Evolutionary conservation across 2,113 vertebrate genomes (phyloP).

Genomic region (Tetraodon nigroviridis): DNA sequence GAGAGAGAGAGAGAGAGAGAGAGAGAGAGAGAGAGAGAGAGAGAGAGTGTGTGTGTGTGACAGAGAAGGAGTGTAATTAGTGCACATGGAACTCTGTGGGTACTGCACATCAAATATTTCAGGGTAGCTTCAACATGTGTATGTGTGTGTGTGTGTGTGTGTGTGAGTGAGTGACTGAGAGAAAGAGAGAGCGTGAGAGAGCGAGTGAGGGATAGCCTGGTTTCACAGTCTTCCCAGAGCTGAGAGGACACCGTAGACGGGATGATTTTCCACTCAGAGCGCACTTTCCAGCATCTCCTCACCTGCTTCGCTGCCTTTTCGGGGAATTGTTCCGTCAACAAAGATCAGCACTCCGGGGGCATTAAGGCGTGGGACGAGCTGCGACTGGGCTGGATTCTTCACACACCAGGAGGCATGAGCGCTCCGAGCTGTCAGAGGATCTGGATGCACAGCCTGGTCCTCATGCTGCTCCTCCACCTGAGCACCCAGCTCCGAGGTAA

Average conservation of each 20-base stretch:
- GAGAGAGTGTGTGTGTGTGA: too few relatives aligned
- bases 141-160: not conserved
- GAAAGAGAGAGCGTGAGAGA: not conserved
- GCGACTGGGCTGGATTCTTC: too few relatives aligned
- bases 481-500: not conserved
- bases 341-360: too few relatives aligned
- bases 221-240: not conserved
- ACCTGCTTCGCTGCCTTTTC: not conserved
- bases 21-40: too few relatives aligned
- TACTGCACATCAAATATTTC: too few relatives aligned
- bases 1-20: too few relatives aligned
- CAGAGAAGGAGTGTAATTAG: too few relatives aligned
- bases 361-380: too few relatives aligned
- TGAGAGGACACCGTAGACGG: not conserved
- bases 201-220: not conserved
- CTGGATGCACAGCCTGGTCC: not conserved
- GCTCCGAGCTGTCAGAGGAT: not conserved
- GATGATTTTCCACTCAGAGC: not conserved
- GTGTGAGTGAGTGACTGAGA: not conserved
- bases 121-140: too few relatives aligned
- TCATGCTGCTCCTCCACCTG: not conserved
- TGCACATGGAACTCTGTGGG: too few relatives aligned
- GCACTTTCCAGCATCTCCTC: not conserved
- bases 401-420: not conserved
- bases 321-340: too few relatives aligned